Percentiles rank a stretch among this genome's conserved stretches.
phyloP scores from a whole-genome alignment of 2,797 vertebrate species.

The Coregonus sp. region DNA sequence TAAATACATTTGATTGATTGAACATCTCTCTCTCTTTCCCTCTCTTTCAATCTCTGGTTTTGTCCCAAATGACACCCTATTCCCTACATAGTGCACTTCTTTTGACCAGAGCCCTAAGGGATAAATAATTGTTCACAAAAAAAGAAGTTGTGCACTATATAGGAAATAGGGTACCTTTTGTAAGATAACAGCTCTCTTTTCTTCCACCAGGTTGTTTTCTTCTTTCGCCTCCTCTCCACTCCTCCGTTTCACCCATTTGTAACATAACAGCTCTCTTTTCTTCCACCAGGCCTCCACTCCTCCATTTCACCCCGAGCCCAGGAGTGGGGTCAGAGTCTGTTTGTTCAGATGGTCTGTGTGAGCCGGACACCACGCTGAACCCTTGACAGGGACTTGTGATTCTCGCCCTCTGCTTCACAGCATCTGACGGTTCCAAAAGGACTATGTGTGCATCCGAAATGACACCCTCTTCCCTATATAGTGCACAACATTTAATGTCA shows the following conservation, averaged over 20 bases:
- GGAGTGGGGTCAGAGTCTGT: constrained; percentile 6
- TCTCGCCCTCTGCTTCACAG: constrained; percentile 25
- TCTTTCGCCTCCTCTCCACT: background rate
- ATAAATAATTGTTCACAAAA: too few species aligned
- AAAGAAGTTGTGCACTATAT: too few species aligned
- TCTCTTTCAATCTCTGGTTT: background rate
- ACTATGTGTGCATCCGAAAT: background rate
- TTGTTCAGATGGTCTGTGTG: constrained; percentile 51
- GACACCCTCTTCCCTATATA: background rate
- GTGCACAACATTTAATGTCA: background rate
- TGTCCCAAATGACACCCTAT: background rate
- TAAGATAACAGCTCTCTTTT: background rate
- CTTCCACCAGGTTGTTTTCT: background rate
- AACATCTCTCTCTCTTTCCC: background rate
- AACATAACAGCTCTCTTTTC: too few species aligned
- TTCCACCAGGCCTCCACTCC: too few species aligned
- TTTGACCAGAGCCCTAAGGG: too few species aligned
- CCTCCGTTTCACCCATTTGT: too few species aligned
- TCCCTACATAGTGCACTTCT: background rate
- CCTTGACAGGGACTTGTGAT: constrained; percentile 23
- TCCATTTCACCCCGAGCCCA: too few species aligned
- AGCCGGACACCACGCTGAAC: constrained; percentile 12
- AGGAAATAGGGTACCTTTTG: background rate
- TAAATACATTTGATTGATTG: too few species aligned
- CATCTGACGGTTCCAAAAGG: background rate